A percentile compares a stretch with the other conserved stretches of the same genome.
Conservation (phyloP, 2,113 vertebrate species). For the Pomatorhinus ruficollis region DNA sequence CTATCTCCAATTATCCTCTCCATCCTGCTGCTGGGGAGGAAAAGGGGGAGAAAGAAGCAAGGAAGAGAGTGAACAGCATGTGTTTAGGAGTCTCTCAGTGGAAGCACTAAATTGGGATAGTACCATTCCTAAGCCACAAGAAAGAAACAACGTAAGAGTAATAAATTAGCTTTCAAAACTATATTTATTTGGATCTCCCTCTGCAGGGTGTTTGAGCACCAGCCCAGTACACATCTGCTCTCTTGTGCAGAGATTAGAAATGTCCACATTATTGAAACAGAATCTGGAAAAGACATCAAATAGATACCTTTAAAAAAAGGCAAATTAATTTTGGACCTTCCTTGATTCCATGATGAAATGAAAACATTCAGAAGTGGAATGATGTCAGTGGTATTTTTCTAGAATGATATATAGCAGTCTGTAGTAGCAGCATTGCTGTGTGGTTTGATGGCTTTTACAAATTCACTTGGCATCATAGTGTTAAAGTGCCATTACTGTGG, state of each 20-base stretch:
- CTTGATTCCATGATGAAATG: not conserved
- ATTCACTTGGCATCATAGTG: not conserved
- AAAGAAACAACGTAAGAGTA: not conserved
- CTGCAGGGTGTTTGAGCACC: not conserved
- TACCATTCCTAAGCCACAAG: not conserved
- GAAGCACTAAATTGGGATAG: not conserved
- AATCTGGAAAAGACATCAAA: not conserved
- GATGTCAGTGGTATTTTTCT: not conserved
- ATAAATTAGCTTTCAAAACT: not conserved
- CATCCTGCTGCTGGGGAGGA: not conserved
- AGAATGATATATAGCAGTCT: not conserved
- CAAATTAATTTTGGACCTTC: not conserved
- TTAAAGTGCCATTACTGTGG: not conserved
- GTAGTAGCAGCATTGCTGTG: not conserved
- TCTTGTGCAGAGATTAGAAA: not conserved
- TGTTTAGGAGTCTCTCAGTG: not conserved
- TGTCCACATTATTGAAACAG: not conserved
- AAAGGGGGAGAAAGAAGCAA: not conserved
- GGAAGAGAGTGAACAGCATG: accelerated
- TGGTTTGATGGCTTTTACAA: not conserved
- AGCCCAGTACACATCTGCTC: not conserved
- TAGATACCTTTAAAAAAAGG: not conserved
- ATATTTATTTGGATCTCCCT: not conserved
- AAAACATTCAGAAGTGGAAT: not conserved
- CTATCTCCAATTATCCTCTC: not conserved